These are phyloP conservation scores for Eulemur albifrons DNA, from an alignment of 2,797 vertebrate genomes.

Conservation along the genomic window DNA sequence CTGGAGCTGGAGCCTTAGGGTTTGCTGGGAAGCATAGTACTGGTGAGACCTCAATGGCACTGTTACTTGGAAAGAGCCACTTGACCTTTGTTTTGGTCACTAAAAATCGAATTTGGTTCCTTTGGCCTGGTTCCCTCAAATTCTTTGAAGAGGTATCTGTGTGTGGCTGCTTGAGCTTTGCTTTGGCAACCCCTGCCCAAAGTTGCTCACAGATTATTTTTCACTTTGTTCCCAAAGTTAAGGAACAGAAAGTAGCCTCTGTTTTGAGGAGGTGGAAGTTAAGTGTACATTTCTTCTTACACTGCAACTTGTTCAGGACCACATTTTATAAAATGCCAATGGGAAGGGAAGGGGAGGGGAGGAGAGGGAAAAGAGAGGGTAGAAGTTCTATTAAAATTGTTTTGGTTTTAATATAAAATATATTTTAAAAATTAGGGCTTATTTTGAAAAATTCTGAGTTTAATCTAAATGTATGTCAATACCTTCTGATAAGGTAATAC, in stretches of 20 bases:
- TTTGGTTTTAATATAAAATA: background rate
- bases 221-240: background rate
- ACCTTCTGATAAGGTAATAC: background rate
- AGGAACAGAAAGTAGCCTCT: background rate
- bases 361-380: background rate
- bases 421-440: background rate
- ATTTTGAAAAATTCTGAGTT: background rate
- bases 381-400: background rate
- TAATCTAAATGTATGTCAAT: background rate
- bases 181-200: background rate
- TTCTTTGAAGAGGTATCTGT: background rate
- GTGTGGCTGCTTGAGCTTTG: background rate
- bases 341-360: background rate
- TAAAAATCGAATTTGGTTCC: background rate
- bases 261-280: background rate
- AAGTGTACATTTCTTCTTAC: background rate
- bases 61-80: background rate
- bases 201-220: background rate
- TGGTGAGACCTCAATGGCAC: background rate
- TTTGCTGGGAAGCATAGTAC: background rate
- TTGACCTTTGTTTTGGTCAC: background rate
- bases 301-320: background rate
- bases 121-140: background rate
- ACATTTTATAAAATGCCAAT: background rate
- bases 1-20: background rate